phyloP scores from a whole-genome alignment of 2,113 vertebrate species.

The cat (Felis catus) region DNA sequence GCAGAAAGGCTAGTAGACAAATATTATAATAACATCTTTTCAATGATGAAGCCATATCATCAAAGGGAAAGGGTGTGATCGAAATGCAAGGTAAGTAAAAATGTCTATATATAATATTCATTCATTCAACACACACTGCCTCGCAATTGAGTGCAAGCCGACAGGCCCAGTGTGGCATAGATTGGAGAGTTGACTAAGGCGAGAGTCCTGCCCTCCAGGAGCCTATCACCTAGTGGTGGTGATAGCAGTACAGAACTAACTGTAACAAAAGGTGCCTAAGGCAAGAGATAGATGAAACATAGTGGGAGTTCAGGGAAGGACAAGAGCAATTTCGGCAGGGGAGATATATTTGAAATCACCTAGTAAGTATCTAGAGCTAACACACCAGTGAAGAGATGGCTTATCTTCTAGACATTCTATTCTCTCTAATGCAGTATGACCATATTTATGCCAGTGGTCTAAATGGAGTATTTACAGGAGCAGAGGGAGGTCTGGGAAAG shows the following conservation, averaged over 20 bases:
- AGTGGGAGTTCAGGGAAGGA: neutral
- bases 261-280: neutral
- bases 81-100: neutral
- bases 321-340: neutral
- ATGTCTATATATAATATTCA: neutral
- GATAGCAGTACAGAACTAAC: neutral
- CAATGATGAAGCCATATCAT: neutral
- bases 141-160: neutral
- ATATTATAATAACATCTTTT: neutral
- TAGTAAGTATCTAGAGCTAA: neutral
- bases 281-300: neutral
- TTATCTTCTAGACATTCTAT: neutral
- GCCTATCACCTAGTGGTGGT: neutral
- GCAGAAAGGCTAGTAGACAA: neutral
- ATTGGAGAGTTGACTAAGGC: neutral
- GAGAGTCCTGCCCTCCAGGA: neutral
- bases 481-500: neutral
- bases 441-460: neutral
- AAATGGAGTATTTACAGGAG: neutral
- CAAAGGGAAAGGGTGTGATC: neutral
- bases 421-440: neutral
- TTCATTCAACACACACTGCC: neutral
- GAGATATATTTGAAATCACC: neutral
- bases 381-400: neutral
- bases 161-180: neutral